phyloP scores from a whole-genome alignment of 2,113 vertebrate species.

The Thunnus thynnus region DNA sequence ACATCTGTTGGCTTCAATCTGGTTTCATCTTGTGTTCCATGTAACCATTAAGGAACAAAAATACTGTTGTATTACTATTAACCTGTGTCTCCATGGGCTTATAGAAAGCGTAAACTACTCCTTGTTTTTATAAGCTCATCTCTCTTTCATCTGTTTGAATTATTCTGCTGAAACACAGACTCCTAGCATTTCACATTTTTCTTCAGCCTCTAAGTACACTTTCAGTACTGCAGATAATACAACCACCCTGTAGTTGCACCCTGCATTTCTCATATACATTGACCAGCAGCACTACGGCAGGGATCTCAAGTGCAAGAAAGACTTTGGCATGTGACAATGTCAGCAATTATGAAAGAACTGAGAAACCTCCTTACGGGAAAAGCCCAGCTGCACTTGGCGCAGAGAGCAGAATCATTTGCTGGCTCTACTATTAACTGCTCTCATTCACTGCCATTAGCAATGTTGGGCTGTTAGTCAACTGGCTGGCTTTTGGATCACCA shows the following conservation, averaged over 20 bases:
- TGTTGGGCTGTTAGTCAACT: slow-evolving; percentile 63
- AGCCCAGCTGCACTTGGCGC: slow-evolving; percentile 8
- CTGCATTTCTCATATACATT: slow-evolving; percentile 36
- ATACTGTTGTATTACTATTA: slow-evolving; percentile 21
- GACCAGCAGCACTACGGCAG: slow-evolving; percentile 26
- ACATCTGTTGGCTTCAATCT: slow-evolving; percentile 34
- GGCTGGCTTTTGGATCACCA: slow-evolving; percentile 58
- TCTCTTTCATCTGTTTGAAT: slow-evolving; percentile 13
- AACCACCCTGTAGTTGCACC: slow-evolving; percentile 24
- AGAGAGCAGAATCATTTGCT: slow-evolving; percentile 39
- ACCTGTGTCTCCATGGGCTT: not conserved
- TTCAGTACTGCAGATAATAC: slow-evolving; percentile 40
- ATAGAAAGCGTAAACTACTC: not conserved
- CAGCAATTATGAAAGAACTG: slow-evolving; percentile 20
- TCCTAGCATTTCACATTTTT: not conserved
- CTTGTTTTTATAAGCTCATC: not conserved
- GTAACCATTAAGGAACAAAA: not conserved
- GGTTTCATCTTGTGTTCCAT: slow-evolving; percentile 19
- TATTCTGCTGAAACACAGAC: slow-evolving; percentile 9
- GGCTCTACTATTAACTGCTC: slow-evolving; percentile 54
- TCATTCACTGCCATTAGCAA: slow-evolving; percentile 48
- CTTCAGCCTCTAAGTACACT: slow-evolving; percentile 19
- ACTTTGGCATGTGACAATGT: slow-evolving; percentile 24
- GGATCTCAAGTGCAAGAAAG: slow-evolving; percentile 17
- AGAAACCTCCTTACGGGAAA: slow-evolving; percentile 6